Base-by-base conservation (phyloP, 1,140 invertebrate genomes). In the Phymorhynchus buccinoides region DNA sequence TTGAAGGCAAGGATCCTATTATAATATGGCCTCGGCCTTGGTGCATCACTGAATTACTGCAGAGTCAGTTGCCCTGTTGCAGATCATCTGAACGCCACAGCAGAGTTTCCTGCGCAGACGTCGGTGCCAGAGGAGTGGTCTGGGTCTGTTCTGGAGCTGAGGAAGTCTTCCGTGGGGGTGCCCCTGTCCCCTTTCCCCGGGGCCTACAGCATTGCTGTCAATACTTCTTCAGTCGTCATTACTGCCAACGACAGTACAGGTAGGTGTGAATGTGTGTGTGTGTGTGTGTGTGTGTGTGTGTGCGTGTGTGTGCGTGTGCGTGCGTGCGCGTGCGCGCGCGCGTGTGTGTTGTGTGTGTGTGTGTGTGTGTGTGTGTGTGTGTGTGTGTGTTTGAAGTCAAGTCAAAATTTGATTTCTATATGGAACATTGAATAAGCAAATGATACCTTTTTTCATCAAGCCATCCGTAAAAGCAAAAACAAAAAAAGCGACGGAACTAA, bases 121-220 rank as follows among this genome's bases (percentile, higher is more conserved):
- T 27, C 1, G 1, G 56, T n/a, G 6, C 73, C 56, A 62, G 35
- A 56, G n/a, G n/a, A n/a, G n/a, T n/a, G n/a, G 7, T 41, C 41
- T 0, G 27, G 80, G 6, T 83, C 22, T 30, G 39, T 44, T 12
- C n/a, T n/a, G n/a, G 9, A 83, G 35, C 41, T 66, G 52, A n/a
- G 41, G n/a, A 9, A 32, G 68, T 44, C 39, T 37, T 44, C 41
- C 0, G 62, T 42, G 4, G 81, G 68, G 2, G 32, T 83, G 30
- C n/a, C 68, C 30, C 41, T 7, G 22, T 68, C 56, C 30, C n/a
- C 7, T 18, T 85, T 39, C 30, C 68, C 56, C 3, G 90, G 89
- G 71, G 86, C 87, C 27, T 90, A 90, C 78, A 66, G 78, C n/a
- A 75, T 90, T 3, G 82, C 77, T n/a, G 73, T 88, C 4, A n/a